These are phyloP conservation scores for Epizoanthus illoricatus DNA, from an alignment of 92 coral and sea anemone genomes.

Conservation along the genomic window DNA sequence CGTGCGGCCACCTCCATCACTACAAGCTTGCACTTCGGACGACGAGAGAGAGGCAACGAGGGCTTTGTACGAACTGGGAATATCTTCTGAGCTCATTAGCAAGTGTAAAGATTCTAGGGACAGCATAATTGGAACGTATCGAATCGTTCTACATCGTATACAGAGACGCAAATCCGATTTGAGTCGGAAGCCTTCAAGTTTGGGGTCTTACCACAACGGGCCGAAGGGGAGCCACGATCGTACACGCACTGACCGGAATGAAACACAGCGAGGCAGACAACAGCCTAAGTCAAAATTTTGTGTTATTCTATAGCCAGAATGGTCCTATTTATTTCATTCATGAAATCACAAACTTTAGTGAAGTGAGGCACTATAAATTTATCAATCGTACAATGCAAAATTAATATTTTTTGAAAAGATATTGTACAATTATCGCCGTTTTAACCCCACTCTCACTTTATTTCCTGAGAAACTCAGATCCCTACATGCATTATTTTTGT, in stretches of 20 bases:
- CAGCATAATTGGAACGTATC: constrained; percentile 89
- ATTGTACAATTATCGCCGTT: not conserved
- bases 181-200: constrained; percentile 63
- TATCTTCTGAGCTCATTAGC: constrained; percentile 65
- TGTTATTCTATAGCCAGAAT: constrained; percentile 62
- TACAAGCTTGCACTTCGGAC: constrained; percentile 50
- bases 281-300: constrained; percentile 92
- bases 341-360: not conserved
- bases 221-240: constrained; percentile 52
- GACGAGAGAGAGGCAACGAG: constrained; percentile 83
- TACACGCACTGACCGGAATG: constrained; percentile 23
- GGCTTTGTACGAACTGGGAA: constrained; percentile 73
- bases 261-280: constrained; percentile 15
- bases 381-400: not conserved
- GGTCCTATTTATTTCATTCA: not conserved
- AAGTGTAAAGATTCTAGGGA: constrained; percentile 77
- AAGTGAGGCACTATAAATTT: not conserved
- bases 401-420: constrained; percentile 1
- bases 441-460: not conserved
- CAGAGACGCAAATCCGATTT: constrained; percentile 75
- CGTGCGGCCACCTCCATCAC: constrained; percentile 61
- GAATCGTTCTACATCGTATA: constrained; percentile 86
- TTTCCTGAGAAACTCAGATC: not conserved
- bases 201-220: constrained; percentile 58
- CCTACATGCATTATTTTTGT: not conserved